Base-by-base conservation (phyloP, 1,140 invertebrate species). In the Semibalanus balanoides region DNA sequence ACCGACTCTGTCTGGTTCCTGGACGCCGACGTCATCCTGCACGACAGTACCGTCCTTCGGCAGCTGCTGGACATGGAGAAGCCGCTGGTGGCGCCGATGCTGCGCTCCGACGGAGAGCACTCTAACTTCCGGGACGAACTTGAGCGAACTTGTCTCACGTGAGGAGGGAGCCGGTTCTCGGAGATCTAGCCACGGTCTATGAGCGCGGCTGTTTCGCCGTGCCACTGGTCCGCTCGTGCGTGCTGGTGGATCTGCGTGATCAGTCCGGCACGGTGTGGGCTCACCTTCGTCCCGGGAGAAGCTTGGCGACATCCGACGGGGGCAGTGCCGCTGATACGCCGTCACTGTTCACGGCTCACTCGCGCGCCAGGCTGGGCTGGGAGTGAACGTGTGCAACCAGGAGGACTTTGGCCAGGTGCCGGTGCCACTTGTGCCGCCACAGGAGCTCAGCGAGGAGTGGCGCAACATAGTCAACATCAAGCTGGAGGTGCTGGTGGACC, bases 51-150 rank as follows among this genome's bases (percentile, higher is more conserved):
- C 30, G 89, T 91, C 0, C 82, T 98, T 0, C 85, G 86, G 72
- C 79, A 87, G 69, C 83, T 98, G 0, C 88, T 95, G 19, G 79
- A 79, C 51, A 82, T 85, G 70, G 78, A 84, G 74, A 85, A 84
- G 82, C 83, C 82, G 25, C 83, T 94, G 30, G 87, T 91, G 3
- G 91, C 94, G 0, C 96, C n/a, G 27, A 90, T 97, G 89, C 83
- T 98, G 11, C 87, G 89, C 77, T 93, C 94, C 0, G 90, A 94
- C 81, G 90, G 92, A 29, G 35, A 93, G 40, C 98, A 97, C 84
- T 95, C 94, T 28, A 98, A 98, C 83, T 98, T 95, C 84, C 98
- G 96, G 96, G 90, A 92, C 80, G 95, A n/a, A 91, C 25, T 96
- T 97, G 92, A 89, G 90, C 0, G 84, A 89, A 94, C 78, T 95